These are phyloP conservation scores for Psettodes erumei DNA, from an alignment of 2,113 vertebrate species.

Conservation along the genomic window DNA sequence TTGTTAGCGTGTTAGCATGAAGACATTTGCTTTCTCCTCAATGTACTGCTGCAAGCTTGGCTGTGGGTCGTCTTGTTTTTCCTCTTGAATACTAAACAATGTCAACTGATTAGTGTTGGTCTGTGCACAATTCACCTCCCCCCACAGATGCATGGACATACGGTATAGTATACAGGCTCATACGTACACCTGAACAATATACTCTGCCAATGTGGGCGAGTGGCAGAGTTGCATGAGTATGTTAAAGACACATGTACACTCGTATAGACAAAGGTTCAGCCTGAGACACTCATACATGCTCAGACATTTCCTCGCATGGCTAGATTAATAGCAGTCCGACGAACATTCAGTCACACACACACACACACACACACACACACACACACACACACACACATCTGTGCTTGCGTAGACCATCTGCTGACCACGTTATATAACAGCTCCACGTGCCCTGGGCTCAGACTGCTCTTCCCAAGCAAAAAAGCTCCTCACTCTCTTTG, in stretches of 20 bases:
- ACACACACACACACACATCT: slow-evolving; percentile 42
- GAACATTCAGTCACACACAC: slow-evolving; percentile 41
- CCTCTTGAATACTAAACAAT: slow-evolving; percentile 7
- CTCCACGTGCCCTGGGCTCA: slow-evolving; percentile 71
- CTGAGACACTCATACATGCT: slow-evolving; percentile 37
- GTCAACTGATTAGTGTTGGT: slow-evolving; percentile 22
- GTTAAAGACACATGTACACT: slow-evolving; percentile 12
- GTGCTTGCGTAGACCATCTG: slow-evolving; percentile 76
- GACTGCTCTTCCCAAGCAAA: slow-evolving; percentile 66
- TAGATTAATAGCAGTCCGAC: slow-evolving; percentile 53
- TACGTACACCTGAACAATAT: not conserved
- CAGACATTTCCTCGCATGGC: slow-evolving; percentile 52
- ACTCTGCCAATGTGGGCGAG: too few relatives aligned
- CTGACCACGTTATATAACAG: slow-evolving; percentile 75
- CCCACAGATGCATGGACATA: slow-evolving; percentile 5
- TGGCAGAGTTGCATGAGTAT: slow-evolving; percentile 10
- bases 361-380: slow-evolving; percentile 25
- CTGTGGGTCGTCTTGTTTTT: not conserved
- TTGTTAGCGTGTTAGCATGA: not conserved
- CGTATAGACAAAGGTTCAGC: slow-evolving; percentile 29
- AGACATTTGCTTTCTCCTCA: not conserved
- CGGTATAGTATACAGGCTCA: not conserved
- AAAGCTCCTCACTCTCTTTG: slow-evolving; percentile 37
- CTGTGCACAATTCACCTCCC: slow-evolving; percentile 6
- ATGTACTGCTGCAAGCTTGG: not conserved